Conservation (phyloP, 2,113 vertebrate species). For the Philantomba maxwellii region DNA sequence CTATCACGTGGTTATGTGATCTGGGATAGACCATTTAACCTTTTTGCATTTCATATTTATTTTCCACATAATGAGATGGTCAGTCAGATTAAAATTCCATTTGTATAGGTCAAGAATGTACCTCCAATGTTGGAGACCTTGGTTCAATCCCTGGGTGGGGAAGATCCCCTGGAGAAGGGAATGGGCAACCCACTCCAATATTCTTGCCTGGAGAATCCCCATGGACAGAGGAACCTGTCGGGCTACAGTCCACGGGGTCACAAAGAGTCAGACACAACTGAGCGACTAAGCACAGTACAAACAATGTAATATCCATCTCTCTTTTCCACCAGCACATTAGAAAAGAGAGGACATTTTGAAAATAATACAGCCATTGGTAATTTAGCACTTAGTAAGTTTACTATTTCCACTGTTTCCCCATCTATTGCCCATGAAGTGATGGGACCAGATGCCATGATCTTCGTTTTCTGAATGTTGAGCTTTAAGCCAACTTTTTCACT, state of each 20-base stretch:
- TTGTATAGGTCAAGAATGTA: not conserved
- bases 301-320: not conserved
- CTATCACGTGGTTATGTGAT: not conserved
- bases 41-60: not conserved
- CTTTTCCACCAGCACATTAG: not conserved
- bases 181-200: not conserved
- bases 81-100: not conserved
- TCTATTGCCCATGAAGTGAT: too few relatives aligned
- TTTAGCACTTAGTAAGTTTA: not conserved
- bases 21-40: not conserved
- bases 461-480: too few relatives aligned
- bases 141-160: not conserved
- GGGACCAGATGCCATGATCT: too few relatives aligned
- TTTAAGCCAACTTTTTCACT: too few relatives aligned
- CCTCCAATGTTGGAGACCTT: not conserved
- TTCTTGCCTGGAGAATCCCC: not conserved
- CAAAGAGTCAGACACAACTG: not conserved
- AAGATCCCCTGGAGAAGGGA: not conserved
- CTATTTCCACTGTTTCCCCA: too few relatives aligned
- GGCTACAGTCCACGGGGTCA: not conserved
- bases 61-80: not conserved
- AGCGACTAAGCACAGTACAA: not conserved
- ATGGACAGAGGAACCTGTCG: not conserved
- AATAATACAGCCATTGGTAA: not conserved
- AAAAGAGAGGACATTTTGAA: not conserved